Base-by-base conservation (phyloP, 1,140 invertebrate species). In the Danaus plexippus region DNA sequence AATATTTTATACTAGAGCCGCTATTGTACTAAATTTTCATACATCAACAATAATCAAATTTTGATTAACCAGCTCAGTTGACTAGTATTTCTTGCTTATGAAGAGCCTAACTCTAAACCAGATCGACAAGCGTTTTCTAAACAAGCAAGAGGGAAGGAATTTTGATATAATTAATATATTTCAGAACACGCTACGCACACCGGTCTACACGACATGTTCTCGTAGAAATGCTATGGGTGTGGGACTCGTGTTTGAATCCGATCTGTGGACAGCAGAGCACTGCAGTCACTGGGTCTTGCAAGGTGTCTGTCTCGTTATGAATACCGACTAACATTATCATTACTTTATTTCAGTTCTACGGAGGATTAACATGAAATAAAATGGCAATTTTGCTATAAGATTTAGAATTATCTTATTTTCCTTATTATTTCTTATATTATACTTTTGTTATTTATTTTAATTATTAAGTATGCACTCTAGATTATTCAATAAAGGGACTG, bases 161-260 rank as follows among this genome's bases (percentile, higher is more conserved):
- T 32, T 32, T 32, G 22, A 32, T 6, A 32, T 8, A 6, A 32
- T 54, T 41, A 41, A 41, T 42, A 7, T 45, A 11, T 66, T 48
- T 43, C 83, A 95, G 92, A 96, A 97, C 75, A 96, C 95, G 0
- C 90, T 95, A 49, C 90, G 90, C 62, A 94, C 94, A 0, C 95
- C 96, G 1, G 95, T 97, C 2, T 97, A 97, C 73, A 95, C 92
- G 1, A 97, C 96, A 4, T 95, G 94, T 1, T 85, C 90, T 64
- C 88, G 95, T 55, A 89, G 94, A 54, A 94, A 97, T 79, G 94
- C 94, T 0, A 96, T 96, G 93, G 95, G 94, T 1, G 92, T 93
- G n/a, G 95, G 95, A 43, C 88, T 96, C 7, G 94, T 97, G 9
- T 97, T 97, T 81, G 94, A 97, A 84, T 94, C 95, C 0, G 92